A percentile compares a stretch with the other conserved stretches of the same genome.
Conservation (phyloP, 30 jellyfish, hydroid and myxozoan genomes). For the Catostylus mosaicus region DNA sequence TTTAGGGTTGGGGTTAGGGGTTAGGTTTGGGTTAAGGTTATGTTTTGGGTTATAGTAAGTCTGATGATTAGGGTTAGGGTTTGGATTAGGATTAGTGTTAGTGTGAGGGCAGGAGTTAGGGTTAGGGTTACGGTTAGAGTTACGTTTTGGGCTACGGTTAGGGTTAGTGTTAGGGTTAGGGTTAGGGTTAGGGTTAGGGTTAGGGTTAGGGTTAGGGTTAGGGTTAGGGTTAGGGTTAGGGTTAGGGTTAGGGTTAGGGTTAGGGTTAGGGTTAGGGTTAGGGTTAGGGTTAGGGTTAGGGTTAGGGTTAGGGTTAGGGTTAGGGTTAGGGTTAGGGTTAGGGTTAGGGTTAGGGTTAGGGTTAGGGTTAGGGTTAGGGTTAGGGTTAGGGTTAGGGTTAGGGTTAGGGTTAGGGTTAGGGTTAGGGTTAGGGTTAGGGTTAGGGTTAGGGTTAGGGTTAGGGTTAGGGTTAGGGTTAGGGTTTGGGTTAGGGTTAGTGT, state of each 20-base stretch:
- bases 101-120: no score
- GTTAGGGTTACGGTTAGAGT: no score
- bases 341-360: conserved; percentile 69
- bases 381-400: conserved; percentile 70
- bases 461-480: no score
- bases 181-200: conserved; percentile 25
- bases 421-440: no score
- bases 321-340: conserved; percentile 72
- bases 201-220: conserved; percentile 54
- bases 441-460: no score
- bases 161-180: no score
- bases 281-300: conserved; percentile 69
- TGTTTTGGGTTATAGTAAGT: conserved; percentile 2
- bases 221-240: conserved; percentile 69
- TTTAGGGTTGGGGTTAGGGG: no score
- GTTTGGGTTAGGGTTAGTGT: no score
- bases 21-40: conserved; percentile 19
- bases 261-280: conserved; percentile 70
- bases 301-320: conserved; percentile 75
- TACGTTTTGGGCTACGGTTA: no score
- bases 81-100: no score
- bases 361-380: conserved; percentile 74
- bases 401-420: no score
- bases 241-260: conserved; percentile 59
- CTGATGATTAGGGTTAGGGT: conserved; percentile 13